These are phyloP conservation scores for Chionoecetes opilio DNA, from an alignment of 1,140 invertebrate species.

Conservation along the genomic window DNA sequence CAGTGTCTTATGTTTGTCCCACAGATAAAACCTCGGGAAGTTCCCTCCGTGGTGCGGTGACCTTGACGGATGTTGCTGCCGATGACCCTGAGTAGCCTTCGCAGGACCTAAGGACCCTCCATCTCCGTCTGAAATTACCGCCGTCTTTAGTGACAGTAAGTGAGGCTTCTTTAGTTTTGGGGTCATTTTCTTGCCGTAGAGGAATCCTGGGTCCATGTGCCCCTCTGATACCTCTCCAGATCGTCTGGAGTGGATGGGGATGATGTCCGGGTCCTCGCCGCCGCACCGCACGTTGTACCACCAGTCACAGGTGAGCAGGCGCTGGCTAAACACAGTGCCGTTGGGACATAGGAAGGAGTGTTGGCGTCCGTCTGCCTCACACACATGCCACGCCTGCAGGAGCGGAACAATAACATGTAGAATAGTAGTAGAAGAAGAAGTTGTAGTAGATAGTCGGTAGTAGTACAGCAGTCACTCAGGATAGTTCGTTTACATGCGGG, in stretches of 20 bases:
- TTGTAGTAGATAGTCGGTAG: too few species aligned
- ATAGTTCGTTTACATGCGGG: too few species aligned
- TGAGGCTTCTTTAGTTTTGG: not conserved
- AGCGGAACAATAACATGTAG: not conserved
- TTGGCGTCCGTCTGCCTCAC: slow-evolving; percentile 84
- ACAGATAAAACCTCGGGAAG: too few species aligned
- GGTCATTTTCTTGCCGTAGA: not conserved
- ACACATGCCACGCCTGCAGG: slow-evolving; percentile 87
- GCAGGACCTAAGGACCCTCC: not conserved
- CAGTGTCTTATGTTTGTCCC: too few species aligned
- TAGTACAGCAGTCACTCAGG: too few species aligned
- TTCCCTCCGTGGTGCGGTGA: too few species aligned
- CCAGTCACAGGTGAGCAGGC: slow-evolving; percentile 82
- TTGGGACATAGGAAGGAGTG: slow-evolving; percentile 82
- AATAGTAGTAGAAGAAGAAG: too few species aligned
- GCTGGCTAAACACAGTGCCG: slow-evolving; percentile 82
- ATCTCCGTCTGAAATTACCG: not conserved
- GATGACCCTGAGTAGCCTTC: not conserved
- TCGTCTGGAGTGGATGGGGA: not conserved
- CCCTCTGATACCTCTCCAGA: not conserved
- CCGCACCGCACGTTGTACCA: slow-evolving; percentile 82
- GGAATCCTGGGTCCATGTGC: not conserved
- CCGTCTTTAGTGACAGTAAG: not conserved
- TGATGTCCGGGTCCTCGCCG: not conserved
- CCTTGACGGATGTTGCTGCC: too few species aligned